These are phyloP conservation scores for Phaedon cochleariae DNA, from an alignment of 2,888 invertebrate species.

Conservation along the genomic window DNA sequence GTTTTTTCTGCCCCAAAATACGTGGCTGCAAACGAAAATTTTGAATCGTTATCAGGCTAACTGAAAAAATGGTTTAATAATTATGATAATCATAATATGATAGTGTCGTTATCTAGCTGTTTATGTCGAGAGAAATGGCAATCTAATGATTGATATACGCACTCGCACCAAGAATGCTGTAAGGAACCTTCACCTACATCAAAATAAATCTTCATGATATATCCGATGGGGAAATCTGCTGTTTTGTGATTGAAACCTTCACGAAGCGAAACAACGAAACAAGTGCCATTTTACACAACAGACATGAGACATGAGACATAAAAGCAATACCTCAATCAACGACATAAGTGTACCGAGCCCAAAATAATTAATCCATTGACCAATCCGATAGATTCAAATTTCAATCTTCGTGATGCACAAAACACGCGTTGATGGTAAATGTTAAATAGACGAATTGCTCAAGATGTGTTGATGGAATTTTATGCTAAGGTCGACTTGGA, in stretches of 20 bases:
- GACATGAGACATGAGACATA: too few species aligned
- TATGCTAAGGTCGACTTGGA: constrained; percentile 27
- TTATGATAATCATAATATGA: too few species aligned
- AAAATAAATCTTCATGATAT: neutral
- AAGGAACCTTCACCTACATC: neutral
- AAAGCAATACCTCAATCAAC: too few species aligned
- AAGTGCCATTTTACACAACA: neutral
- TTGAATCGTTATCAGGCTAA: too few species aligned
- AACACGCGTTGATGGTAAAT: neutral
- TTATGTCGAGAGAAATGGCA: neutral
- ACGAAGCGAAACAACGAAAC: neutral
- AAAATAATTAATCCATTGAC: constrained; percentile 1
- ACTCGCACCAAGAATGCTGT: neutral
- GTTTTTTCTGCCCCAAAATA: too few species aligned
- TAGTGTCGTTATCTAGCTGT: too few species aligned
- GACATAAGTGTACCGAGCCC: neutral
- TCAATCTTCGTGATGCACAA: neutral
- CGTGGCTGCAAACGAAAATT: too few species aligned
- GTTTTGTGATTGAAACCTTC: neutral
- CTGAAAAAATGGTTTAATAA: too few species aligned
- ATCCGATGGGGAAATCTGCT: neutral
- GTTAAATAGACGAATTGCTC: constrained; percentile 11
- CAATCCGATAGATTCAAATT: neutral
- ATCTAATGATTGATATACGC: neutral
- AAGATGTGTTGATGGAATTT: constrained; percentile 15